Evolutionary conservation across 2,888 invertebrate genomes (phyloP), one percentile per base, ranked within the genome.

Genomic region (Orgyia antiqua): DNA sequence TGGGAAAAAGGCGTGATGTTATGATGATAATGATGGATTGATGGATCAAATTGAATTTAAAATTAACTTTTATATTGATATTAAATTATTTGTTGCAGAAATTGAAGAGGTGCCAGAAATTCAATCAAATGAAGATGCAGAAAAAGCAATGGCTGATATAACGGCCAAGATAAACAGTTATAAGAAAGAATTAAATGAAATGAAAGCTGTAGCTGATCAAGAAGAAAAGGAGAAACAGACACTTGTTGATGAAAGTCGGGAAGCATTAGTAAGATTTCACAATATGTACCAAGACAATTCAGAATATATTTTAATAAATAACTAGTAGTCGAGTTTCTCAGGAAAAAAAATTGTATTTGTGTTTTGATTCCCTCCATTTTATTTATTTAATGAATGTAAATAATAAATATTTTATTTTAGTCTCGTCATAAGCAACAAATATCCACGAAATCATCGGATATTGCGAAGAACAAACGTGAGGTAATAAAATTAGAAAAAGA

Each of bases 341-440:
- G 4, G 17, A 5, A 17, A 4, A 5, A 7, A 17, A 17, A 5
- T 17, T 4, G 4, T 7, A n/a, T n/a, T n/a, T n/a, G n/a, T n/a
- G n/a, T n/a, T n/a, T n/a, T n/a, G n/a, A n/a, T n/a, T n/a, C n/a
- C n/a, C n/a, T n/a, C n/a, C n/a, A n/a, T n/a, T n/a, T n/a, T n/a
- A n/a, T n/a, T n/a, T n/a, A n/a, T n/a, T n/a, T n/a, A n/a, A n/a
- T n/a, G n/a, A n/a, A n/a, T n/a, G n/a, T n/a, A n/a, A n/a, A n/a
- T n/a, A n/a, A n/a, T n/a, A n/a, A n/a, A n/a, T n/a, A n/a, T n/a
- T n/a, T n/a, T 28, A 13, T 43, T 38, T 25, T 73, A 89, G 64
- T 89, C 91, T 0, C 88, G 89, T 39, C 84, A 91, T 19, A 91
- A 92, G 57, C 92, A 92, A 60, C 90, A 90, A 55, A 89, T 92